phyloP scores from a whole-genome alignment of 1,140 invertebrate species.

The Bactericera cockerelli region DNA sequence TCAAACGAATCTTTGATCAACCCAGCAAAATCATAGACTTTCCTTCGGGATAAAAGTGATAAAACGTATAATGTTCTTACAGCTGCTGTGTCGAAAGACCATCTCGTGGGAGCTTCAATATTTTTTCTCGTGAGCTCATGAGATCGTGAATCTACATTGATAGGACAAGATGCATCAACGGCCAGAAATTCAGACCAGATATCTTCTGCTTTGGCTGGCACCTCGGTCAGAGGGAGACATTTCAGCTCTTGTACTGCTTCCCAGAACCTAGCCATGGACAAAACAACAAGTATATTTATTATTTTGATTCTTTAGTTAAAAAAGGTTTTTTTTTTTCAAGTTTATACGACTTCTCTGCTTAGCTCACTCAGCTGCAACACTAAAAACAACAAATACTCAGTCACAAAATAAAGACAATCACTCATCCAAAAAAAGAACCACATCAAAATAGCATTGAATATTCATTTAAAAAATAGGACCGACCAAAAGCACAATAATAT shows the following conservation, averaged over 20 bases:
- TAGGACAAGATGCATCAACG: constrained; percentile 83
- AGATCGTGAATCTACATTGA: constrained; percentile 90
- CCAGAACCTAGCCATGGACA: constrained; percentile 91
- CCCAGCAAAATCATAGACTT: too few relatives aligned
- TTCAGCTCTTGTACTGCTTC: constrained; percentile 88
- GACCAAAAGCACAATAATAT: too few relatives aligned
- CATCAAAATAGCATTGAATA: too few relatives aligned
- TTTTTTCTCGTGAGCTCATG: constrained; percentile 63
- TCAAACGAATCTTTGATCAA: too few relatives aligned
- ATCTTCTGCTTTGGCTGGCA: constrained; percentile 69
- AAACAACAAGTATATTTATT: constrained; percentile 13
- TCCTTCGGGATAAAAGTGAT: too few relatives aligned
- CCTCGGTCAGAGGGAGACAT: constrained; percentile 65
- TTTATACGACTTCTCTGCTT: background rate
- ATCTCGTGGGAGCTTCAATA: constrained; percentile 65
- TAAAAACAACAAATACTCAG: background rate
- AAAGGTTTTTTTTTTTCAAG: too few relatives aligned
- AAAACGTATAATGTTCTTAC: constrained; percentile 39
- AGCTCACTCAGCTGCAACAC: background rate
- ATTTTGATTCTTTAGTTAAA: background rate
- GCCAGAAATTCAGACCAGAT: constrained; percentile 93
- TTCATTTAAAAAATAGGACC: too few relatives aligned
- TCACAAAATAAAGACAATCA: too few relatives aligned
- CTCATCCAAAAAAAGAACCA: too few relatives aligned
- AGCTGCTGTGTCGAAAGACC: constrained; percentile 94